These are phyloP conservation scores for Hyposoter dolosus DNA, from an alignment of 2,888 invertebrate genomes.

Conservation along the genomic window DNA sequence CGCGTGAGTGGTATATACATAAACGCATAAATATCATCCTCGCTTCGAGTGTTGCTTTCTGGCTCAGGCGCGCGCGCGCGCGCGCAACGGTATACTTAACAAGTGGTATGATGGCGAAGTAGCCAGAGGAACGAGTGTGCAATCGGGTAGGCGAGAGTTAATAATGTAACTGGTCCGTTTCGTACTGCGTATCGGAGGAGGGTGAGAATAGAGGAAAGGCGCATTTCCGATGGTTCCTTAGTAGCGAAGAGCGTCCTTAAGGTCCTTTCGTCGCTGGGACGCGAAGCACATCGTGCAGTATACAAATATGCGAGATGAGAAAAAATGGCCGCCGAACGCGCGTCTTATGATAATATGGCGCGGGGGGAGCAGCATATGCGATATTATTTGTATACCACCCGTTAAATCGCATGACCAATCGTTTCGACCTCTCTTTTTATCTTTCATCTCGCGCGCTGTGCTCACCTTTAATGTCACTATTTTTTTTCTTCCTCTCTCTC, in stretches of 20 bases:
- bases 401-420: slow-evolving; percentile 77
- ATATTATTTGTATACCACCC: slow-evolving; percentile 80
- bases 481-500: not conserved
- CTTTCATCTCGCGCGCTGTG: slow-evolving; percentile 44
- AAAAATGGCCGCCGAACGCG: slow-evolving; percentile 71
- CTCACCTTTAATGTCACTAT: slow-evolving; percentile 39
- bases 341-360: slow-evolving; percentile 81
- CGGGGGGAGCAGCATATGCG: slow-evolving; percentile 79
- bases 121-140: slow-evolving; percentile 38
- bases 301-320: not conserved
- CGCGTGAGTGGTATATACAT: slow-evolving; percentile 78
- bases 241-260: not conserved
- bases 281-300: not conserved
- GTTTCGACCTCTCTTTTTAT: slow-evolving; percentile 61
- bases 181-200: not conserved
- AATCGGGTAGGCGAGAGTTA: slow-evolving; percentile 20
- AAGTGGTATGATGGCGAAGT: slow-evolving; percentile 29
- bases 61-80: slow-evolving; percentile 17
- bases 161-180: slow-evolving; percentile 24
- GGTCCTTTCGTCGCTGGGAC: not conserved
- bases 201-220: not conserved
- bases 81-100: slow-evolving; percentile 25
- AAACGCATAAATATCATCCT: slow-evolving; percentile 80
- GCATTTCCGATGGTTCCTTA: not conserved
- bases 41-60: slow-evolving; percentile 41